Evolutionary conservation across 2,888 invertebrate species (phyloP), one percentile per base, ranked within the genome.

Genomic region (Megalurothrips usitatus): DNA sequence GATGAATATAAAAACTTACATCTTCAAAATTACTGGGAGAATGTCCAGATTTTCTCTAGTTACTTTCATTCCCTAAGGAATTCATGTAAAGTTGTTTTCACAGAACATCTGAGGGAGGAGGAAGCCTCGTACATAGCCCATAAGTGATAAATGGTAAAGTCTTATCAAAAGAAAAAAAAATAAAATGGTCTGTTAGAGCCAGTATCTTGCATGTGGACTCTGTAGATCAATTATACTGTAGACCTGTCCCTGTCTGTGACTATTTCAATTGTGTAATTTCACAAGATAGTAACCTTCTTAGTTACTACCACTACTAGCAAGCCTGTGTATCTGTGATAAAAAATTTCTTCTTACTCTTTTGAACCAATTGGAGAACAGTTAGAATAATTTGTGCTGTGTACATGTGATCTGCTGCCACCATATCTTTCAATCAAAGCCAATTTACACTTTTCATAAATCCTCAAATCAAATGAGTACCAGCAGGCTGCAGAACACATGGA

Each of bases 251-350:
- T 75, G 23, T 75, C 68, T 75, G 23, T 75, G 68, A 75, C 68
- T 14, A 58, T 75, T 75, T 75, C 23, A 75, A 75, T 75, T 75
- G 68, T 75, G 68, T 75, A 75, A 75, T 75, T 75, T 75, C 23
- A 26, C 68, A 12, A 75, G 68, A 75, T 75, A 75, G 68, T 75
- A 75, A 75, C 68, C 68, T 75, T 75, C 68, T 75, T 75, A 75
- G 68, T 75, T 75, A 75, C 68, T 75, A 75, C 26, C 23, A 75
- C 68, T 26, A 26, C 68, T 75, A 75, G 68, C 68, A 75, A 75
- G 26, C 68, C 68, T 75, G 68, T 75, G 26, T 75, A 75, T 75
- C 68, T 75, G 68, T 75, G 68, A 75, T 75, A 75, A 43, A 43
- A 58, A 26, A 23, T 75, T 75, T 75, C 26, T 75, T 75, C 68